phyloP scores from a whole-genome alignment of 1,140 invertebrate genomes.

The Aphaenogaster ashmeadi region DNA sequence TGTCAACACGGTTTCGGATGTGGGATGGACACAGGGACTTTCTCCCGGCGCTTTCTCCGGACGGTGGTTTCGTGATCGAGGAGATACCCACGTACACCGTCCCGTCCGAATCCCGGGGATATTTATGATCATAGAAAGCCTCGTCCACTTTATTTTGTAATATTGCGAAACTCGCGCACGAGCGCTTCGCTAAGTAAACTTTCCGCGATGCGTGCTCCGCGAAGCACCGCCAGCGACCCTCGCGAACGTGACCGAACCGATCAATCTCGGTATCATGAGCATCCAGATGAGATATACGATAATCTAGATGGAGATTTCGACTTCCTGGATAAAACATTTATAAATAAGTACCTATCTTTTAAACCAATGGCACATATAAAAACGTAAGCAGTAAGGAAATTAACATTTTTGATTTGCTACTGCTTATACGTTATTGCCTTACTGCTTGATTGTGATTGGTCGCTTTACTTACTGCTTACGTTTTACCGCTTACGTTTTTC shows the following conservation, averaged over 20 bases:
- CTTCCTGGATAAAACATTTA: background rate
- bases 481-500: background rate
- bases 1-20: conserved; percentile 76
- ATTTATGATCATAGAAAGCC: conserved; percentile 49
- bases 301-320: background rate
- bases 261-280: background rate
- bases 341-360: background rate
- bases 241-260: conserved; percentile 8
- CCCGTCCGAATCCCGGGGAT: conserved; percentile 23
- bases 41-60: conserved; percentile 81
- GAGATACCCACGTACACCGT: background rate
- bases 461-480: too few species aligned
- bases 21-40: conserved; percentile 77
- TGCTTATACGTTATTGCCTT: too few species aligned
- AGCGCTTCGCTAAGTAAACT: conserved; percentile 22
- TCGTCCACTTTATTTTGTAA: conserved; percentile 22
- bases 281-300: background rate
- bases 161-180: conserved; percentile 29
- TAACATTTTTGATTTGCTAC: too few species aligned
- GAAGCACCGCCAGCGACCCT: background rate
- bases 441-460: too few species aligned
- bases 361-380: too few species aligned
- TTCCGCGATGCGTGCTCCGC: background rate
- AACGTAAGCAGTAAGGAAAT: too few species aligned
- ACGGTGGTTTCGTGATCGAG: conserved; percentile 66